Conservation (phyloP, 2,113 vertebrate genomes). For the Phalacrocorax brasilianus region DNA sequence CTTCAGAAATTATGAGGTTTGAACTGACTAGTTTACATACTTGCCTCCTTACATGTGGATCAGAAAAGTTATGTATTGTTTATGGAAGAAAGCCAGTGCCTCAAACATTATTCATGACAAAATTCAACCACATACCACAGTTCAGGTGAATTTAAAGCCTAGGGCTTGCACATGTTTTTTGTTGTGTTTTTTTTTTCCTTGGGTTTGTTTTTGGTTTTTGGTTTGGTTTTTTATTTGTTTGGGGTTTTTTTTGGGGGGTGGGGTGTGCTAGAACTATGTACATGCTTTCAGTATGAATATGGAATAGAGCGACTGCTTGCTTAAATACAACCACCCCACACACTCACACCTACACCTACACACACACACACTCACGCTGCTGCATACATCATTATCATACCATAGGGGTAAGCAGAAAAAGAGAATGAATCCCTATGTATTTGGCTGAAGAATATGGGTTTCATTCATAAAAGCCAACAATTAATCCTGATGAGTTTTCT, state of each 20-base stretch:
- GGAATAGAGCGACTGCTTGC: not conserved
- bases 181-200: not conserved
- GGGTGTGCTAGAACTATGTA: not conserved
- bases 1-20: not conserved
- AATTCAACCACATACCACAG: not conserved
- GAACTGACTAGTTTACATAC: not conserved
- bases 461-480: not conserved
- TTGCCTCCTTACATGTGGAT: not conserved
- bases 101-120: conserved; percentile 2
- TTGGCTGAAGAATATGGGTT: not conserved
- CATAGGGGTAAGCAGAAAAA: not conserved
- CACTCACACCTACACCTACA: not conserved
- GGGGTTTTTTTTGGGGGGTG: not conserved
- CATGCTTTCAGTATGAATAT: not conserved
- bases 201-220: not conserved
- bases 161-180: not conserved
- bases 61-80: not conserved
- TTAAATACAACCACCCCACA: not conserved
- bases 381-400: not conserved
- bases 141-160: not conserved
- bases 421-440: not conserved
- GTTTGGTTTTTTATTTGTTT: not conserved
- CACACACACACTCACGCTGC: not conserved
- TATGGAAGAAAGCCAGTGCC: not conserved
- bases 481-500: not conserved